phyloP scores from a whole-genome alignment of 2,797 vertebrate genomes.

The Manis pentadactyla region DNA sequence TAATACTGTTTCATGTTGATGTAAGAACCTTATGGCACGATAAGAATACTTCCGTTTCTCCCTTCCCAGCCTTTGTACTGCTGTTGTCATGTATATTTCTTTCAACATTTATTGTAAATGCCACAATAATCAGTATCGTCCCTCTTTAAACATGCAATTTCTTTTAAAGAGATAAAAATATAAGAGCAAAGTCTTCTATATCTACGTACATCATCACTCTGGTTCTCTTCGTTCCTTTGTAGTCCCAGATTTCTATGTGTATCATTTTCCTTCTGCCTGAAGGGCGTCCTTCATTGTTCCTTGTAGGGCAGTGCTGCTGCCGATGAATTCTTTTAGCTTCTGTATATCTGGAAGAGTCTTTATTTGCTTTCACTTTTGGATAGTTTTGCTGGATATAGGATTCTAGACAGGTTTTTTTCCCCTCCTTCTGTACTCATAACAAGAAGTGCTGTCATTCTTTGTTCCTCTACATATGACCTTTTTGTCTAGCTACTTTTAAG shows the following conservation, averaged over 20 bases:
- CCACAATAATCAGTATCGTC: not conserved
- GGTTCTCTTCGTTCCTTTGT: not conserved
- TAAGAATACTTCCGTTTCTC: not conserved
- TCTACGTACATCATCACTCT: not conserved
- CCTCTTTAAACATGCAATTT: not conserved
- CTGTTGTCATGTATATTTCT: accelerated
- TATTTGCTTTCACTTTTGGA: not conserved
- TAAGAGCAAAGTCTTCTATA: not conserved
- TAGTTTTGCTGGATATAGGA: not conserved
- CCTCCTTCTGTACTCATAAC: not conserved
- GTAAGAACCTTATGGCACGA: not conserved
- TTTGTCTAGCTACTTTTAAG: not conserved
- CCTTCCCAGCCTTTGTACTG: not conserved
- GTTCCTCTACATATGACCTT: no score
- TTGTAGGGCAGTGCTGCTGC: not conserved
- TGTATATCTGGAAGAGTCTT: not conserved
- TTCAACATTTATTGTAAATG: not conserved
- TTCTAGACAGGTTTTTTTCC: not conserved
- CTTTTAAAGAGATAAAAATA: not conserved
- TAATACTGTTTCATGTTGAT: accelerated
- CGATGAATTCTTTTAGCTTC: not conserved
- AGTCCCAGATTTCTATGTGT: not conserved
- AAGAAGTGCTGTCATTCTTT: not conserved
- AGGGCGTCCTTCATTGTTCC: not conserved
- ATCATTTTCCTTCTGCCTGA: not conserved